Percentiles rank a stretch among this genome's conserved stretches.
Evolutionary conservation across 2,113 vertebrate species (phyloP).

Genomic region (Trichechus manatus): DNA sequence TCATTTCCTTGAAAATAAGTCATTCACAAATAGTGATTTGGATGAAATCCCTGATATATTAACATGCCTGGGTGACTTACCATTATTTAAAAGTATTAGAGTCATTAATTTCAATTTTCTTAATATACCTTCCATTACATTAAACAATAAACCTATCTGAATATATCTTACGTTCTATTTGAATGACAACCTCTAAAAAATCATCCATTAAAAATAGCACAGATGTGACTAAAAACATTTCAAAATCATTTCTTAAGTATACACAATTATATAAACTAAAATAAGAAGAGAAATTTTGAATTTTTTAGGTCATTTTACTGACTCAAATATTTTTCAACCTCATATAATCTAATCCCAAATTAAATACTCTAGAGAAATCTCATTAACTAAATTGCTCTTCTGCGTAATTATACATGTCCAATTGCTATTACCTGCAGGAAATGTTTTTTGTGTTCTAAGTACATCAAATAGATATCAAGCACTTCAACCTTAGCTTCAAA

Average conservation of each 20-base stretch:
- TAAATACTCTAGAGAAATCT: conserved; percentile 46
- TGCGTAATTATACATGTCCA: conserved; percentile 60
- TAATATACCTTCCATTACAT: neutral
- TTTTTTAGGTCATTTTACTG: neutral
- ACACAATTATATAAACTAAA: neutral
- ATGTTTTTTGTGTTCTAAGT: conserved; percentile 60
- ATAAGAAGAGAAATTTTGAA: conserved; percentile 7
- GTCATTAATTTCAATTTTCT: neutral
- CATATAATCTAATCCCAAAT: conserved; percentile 65
- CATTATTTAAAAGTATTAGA: conserved; percentile 32
- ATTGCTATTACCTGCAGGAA: conserved; percentile 62
- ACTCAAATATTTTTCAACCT: conserved; percentile 60
- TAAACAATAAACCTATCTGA: neutral
- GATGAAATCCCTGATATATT: neutral
- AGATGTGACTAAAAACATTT: neutral
- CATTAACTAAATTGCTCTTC: conserved; percentile 64
- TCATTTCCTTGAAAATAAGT: conserved; percentile 16
- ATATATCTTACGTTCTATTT: neutral
- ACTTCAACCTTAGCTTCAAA: neutral
- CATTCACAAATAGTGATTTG: neutral
- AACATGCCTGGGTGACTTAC: neutral
- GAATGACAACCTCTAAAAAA: neutral
- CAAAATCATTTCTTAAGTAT: conserved; percentile 8
- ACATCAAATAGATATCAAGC: conserved; percentile 42
- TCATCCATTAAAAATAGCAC: neutral